Evolutionary conservation across 1,140 invertebrate genomes (phyloP), one percentile per base, ranked within the genome.

Genomic region (Saccostrea echinata): DNA sequence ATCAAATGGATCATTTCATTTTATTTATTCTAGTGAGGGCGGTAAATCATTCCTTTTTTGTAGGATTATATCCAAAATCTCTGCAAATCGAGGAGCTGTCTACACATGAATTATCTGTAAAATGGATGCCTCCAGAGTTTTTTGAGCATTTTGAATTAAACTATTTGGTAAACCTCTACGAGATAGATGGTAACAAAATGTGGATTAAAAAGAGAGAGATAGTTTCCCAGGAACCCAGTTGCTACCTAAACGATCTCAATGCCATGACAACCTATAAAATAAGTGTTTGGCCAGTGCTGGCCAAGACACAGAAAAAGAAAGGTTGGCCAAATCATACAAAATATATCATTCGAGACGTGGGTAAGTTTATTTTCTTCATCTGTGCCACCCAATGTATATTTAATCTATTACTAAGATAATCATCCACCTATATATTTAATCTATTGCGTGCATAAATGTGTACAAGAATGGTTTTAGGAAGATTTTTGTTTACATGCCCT

Each of bases 261-360:
- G 24, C 68, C 11, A 76, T 30, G 30, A 76, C 68, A 16, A 76
- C 30, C 8, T 76, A 76, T 27, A 76, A 76, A 76, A 76, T 76
- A 35, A 76, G 68, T 30, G 68, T 76, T 13, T 76, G 68, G 68
- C 68, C 68, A 76, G 68, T 76, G 16, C 16, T 76, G 27, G 68
- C 68, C 11, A 76, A 76, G 30, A 35, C 68, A 76, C 68, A 76
- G 68, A 76, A 76, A 76, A 76, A 76, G 68, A 76, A 76, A 33
- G 68, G 68, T 3, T 76, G 68, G 68, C 68, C 68, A 12, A 76
- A 76, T 30, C 68, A 76, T 27, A 76, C 68, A 12, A 76, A 76
- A 76, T 76, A 76, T 13, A 76, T 76, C 11, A 76, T 76, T 33
- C 68, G 27, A 13, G 68, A 76, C 68, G 30, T 76, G 4, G 68